Base-by-base conservation (phyloP, 2,888 invertebrate genomes). In the Lordiphosa fenestrarum region DNA sequence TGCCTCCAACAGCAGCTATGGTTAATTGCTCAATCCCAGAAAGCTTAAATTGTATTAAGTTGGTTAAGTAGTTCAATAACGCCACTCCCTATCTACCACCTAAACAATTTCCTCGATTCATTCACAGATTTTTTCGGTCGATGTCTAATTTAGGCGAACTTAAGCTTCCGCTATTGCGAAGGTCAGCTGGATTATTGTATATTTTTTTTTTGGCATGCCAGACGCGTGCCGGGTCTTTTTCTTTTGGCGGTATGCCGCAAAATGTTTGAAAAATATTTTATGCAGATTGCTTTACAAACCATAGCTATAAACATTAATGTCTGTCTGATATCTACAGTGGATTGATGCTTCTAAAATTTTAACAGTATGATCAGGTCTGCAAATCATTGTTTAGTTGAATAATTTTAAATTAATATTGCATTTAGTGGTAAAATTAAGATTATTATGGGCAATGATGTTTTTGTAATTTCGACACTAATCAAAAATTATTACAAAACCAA, bases 141-240 rank as follows among this genome's bases (percentile, higher is more conserved):
- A 64, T 63, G 49, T 54, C 61, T 55, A 80, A 64, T 55, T 57
- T 42, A 56, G 42, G 54, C 44, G 41, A 53, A 39, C 35, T 49
- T 59, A 40, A 64, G 67, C 84, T 78, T 78, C 78, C 78, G 78
- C 84, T 62, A 63, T 55, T 15, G 23, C 50, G 64, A 63, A 63
- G 63, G 63, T 55, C 65, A 50, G 33, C 44, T n/a, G 37, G 25
- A 13, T 64, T 41, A n/a, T 23, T 13, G 9, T 6, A 12, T 25
- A 21, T 21, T 5, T 61, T 60, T 59, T 62, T 39, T 46, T 71
- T 63, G 60, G 62, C 56, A 78, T 83, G 64, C 71, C 53, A 58
- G 47, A 60, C 77, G 84, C 77, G 81, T 70, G 61, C 61, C 61
- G 25, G 48, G 39, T 66, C 54, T 62, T 50, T 25, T 23, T n/a